Percentiles rank a stretch among this genome's conserved stretches.
Conservation (phyloP, 2,797 vertebrate species). For the Labeo calbasu region DNA sequence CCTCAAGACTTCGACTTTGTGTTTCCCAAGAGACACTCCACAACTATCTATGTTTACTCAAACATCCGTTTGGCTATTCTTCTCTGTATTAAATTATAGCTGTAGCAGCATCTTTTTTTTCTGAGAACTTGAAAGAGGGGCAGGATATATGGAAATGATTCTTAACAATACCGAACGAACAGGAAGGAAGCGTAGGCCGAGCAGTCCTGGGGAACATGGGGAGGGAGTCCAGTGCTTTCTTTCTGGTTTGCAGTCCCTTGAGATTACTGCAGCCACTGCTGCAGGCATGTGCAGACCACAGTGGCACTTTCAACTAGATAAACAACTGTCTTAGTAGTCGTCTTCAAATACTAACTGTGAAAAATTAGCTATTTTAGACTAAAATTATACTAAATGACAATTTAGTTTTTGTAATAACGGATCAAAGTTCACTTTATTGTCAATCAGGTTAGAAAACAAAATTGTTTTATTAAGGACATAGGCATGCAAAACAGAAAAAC, state of each 20-base stretch:
- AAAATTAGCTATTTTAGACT: neutral
- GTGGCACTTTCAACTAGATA: neutral
- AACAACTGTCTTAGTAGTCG: neutral
- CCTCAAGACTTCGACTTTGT: neutral
- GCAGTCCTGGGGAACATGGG: neutral
- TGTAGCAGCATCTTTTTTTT: conserved; percentile 12
- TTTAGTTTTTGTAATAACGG: neutral
- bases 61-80: conserved; percentile 2
- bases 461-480: neutral
- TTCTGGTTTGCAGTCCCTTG: neutral
- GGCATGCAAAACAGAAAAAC: neutral
- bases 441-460: neutral
- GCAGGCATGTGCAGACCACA: neutral
- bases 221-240: conserved; percentile 3
- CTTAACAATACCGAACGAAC: conserved; percentile 45
- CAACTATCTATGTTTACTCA: conserved; percentile 5
- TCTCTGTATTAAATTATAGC: conserved; percentile 19
- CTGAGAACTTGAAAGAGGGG: neutral
- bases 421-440: neutral
- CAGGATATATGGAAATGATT: conserved; percentile 30
- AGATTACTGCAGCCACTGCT: neutral
- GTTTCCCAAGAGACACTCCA: conserved; percentile 22
- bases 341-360: neutral
- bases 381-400: neutral
- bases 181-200: conserved; percentile 43